Base-by-base conservation (phyloP, 2,113 vertebrate species). In the Lontra canadensis region DNA sequence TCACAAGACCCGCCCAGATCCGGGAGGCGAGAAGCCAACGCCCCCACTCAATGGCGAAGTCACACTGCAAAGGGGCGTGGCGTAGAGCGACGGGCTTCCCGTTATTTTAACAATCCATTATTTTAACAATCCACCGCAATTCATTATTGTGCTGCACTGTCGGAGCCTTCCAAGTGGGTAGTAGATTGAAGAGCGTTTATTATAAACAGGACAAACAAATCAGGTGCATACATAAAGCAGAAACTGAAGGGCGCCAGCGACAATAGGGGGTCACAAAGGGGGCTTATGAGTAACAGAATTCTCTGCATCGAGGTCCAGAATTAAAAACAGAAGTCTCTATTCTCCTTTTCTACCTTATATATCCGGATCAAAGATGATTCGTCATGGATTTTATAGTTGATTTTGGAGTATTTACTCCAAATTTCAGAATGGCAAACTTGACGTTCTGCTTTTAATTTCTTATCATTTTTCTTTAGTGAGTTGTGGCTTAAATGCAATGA, bases 21-120 rank as follows among this genome's bases (percentile, higher is more conserved):
- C 59, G 11, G 34, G 61, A 36, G 25, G 44, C 18, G 0, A n/a
- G 63, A 31, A 42, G 39, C 44, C 13, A 29, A 78, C 23, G 21
- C 0, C 4, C 47, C 13, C 25, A 34, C 17, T 21, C 31, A 6
- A 42, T 1, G 25, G 12, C n/a, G 23, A 73, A 20, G 39, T 34
- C 88, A 26, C 4, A 21, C 21, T 3, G n/a, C 23, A 11, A 18
- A 20, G 71, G 4, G 31, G 31, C 18, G 15, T 52, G n/a, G 44
- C 29, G 1, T 2, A 3, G 55, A 55, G 55, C 34, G 17, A 14
- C 55, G 0, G 20, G 25, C 12, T 65, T 26, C 1, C 7, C 47
- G 15, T 81, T 42, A 82, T 92, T 69, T 91, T 42, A 69, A 57
- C 63, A 52, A 23, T 31, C 26, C 12, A 23, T 81, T 42, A 82